phyloP scores from a whole-genome alignment of 2,797 vertebrate genomes.

The Eospalax fontanierii region DNA sequence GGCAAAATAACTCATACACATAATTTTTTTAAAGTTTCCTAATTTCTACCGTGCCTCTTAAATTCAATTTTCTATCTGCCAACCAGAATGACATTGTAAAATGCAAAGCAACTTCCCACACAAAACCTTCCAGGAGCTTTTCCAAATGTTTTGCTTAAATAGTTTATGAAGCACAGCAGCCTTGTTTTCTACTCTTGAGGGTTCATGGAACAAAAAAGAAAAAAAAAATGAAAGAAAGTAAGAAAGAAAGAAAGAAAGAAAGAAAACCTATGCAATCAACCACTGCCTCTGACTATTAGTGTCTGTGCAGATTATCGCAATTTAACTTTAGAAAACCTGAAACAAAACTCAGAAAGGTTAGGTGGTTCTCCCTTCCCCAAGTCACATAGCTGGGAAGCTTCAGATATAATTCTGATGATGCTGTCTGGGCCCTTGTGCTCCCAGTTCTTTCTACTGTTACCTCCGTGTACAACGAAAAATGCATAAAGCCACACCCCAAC shows the following conservation, averaged over 20 bases:
- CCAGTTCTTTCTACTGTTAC: neutral
- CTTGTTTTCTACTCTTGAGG: neutral
- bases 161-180: too few relatives aligned
- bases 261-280: neutral
- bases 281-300: neutral
- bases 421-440: neutral
- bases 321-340: conserved; percentile 15
- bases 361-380: neutral
- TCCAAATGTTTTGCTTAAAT: neutral
- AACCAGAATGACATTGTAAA: conserved; percentile 28
- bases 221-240: too few relatives aligned
- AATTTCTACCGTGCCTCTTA: neutral
- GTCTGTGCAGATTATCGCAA: neutral
- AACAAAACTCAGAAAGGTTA: neutral
- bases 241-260: too few relatives aligned
- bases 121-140: neutral
- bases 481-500: neutral
- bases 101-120: neutral
- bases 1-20: too few relatives aligned
- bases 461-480: neutral
- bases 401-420: neutral
- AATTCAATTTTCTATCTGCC: neutral
- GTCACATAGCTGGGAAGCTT: neutral
- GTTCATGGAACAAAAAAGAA: neutral
- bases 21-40: too few relatives aligned